Base-by-base conservation (phyloP, 2,888 invertebrate species). In the Autographa gamma region DNA sequence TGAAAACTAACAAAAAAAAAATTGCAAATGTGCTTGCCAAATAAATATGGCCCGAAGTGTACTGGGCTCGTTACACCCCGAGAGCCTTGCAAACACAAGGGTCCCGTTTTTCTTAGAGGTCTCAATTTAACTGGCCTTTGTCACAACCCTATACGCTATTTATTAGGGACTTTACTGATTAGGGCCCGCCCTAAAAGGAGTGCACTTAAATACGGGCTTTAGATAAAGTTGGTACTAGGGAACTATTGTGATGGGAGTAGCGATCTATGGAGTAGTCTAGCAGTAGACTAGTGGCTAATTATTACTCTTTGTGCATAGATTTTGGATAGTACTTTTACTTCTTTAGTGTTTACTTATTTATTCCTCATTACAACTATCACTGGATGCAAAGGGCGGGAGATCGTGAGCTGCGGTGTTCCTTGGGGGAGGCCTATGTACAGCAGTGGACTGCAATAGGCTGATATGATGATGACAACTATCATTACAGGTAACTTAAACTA, bases 61-160 rank as follows among this genome's bases (percentile, higher is more conserved):
- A 89, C 69, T 63, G 66, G 74, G 81, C 89, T 92, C 91, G 92
- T 93, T 92, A 93, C 86, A 81, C 76, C 62, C 80, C 73, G 82
- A 90, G 91, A 86, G 88, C 81, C 86, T 81, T 76, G 85, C 90
- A 90, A 90, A 91, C 89, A 90, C 76, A 82, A 84, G 84, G 80
- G 72, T 73, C 80, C 86, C 86, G 91, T 92, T 90, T 93, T 93
- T 89, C 89, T 89, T 85, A 85, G 86, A 86, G 88, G 82, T 88
- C 88, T 90, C 90, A 92, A 92, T 92, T 87, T 86, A 81, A 85
- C 71, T 88, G 63, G 69, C 88, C 87, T 88, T 91, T 92, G 91
- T 91, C 89, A 86, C 82, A 83, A 83, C 79, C 83, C 83, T 86
- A 60, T 74, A 61, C 66, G 43, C 74, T 70, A 74, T 82, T 78